Evolutionary conservation across 2,888 invertebrate species (phyloP).

Genomic region (Acanthosepion lycidas): DNA sequence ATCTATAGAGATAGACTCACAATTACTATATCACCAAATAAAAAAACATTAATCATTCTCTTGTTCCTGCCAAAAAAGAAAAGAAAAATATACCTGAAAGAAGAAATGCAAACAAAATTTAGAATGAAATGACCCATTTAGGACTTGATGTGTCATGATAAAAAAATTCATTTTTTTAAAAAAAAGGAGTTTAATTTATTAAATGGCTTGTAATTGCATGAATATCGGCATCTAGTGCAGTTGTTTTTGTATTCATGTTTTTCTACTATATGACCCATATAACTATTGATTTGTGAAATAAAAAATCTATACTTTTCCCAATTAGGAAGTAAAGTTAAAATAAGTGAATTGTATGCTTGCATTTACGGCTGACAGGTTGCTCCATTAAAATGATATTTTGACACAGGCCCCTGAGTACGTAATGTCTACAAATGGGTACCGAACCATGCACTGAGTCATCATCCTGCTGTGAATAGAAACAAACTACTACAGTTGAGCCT

Average conservation of each 20-base stretch:
- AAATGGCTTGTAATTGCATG: no score
- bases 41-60: no score
- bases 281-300: neutral
- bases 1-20: no score
- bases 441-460: neutral
- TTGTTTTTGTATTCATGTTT: neutral
- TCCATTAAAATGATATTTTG: neutral
- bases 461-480: neutral
- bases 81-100: no score
- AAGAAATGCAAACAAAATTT: no score
- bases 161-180: neutral
- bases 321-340: neutral
- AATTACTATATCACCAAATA: no score
- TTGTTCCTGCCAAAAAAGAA: no score
- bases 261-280: neutral
- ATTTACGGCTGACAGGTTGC: neutral
- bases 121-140: no score
- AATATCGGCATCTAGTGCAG: neutral
- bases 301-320: neutral
- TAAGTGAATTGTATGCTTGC: neutral
- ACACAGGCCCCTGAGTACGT: slow-evolving; percentile 15
- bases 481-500: neutral
- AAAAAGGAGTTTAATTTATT: neutral
- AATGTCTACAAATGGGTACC: neutral
- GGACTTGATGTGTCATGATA: neutral